These are phyloP conservation scores for Galemys pyrenaicus DNA, from an alignment of 2,113 vertebrate genomes.

Conservation along the genomic window DNA sequence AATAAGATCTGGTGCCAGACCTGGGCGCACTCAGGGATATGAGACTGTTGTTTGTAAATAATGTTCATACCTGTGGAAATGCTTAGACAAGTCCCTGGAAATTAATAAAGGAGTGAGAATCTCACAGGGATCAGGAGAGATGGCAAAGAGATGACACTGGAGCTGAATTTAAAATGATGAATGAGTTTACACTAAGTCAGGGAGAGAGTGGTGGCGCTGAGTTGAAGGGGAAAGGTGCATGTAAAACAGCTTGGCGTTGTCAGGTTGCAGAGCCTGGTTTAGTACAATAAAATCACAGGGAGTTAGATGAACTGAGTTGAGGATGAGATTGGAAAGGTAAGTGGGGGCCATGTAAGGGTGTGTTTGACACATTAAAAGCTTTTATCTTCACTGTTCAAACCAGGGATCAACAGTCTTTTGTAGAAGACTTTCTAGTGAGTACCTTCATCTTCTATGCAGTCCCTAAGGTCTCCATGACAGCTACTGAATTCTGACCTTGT, in stretches of 20 bases:
- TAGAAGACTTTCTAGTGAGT: background rate
- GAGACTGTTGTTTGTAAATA: background rate
- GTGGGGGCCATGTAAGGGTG: background rate
- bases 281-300: background rate
- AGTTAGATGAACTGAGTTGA: background rate
- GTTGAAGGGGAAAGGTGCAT: background rate
- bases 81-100: background rate
- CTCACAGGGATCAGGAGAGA: background rate
- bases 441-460: background rate
- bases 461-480: background rate
- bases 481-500: background rate
- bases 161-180: conserved; percentile 26
- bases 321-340: background rate
- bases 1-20: background rate
- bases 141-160: background rate
- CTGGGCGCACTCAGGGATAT: background rate
- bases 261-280: background rate
- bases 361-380: background rate
- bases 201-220: background rate
- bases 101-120: background rate
- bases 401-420: background rate
- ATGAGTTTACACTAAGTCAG: background rate
- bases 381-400: background rate
- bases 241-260: background rate
- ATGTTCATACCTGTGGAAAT: background rate